A percentile compares a stretch with the other conserved stretches of the same genome.
phyloP scores from a whole-genome alignment of 1,140 invertebrate species.

The Cydia pomonella region DNA sequence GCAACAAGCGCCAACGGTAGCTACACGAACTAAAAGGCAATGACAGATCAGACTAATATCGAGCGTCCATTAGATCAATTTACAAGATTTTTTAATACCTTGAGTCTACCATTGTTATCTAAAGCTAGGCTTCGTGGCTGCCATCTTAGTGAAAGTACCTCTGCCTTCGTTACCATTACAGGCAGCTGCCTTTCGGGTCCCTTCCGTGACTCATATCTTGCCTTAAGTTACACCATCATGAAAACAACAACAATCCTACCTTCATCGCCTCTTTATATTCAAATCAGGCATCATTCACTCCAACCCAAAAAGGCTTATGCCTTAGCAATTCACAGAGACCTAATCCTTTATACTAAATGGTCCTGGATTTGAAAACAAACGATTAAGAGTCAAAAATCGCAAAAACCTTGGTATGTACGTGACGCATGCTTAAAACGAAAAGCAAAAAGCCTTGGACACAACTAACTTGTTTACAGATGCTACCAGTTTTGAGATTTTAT shows the following conservation, averaged over 20 bases:
- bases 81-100: too few species aligned
- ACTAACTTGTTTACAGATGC: not conserved
- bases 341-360: not conserved
- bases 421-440: slow-evolving; percentile 1
- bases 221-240: not conserved
- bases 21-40: too few species aligned
- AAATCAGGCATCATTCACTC: not conserved
- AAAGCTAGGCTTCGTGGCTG: too few species aligned
- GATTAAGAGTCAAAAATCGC: not conserved
- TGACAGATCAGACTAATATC: too few species aligned
- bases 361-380: slow-evolving; percentile 1
- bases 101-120: too few species aligned
- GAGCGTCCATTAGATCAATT: too few species aligned
- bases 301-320: not conserved
- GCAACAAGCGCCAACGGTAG: too few species aligned
- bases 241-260: slow-evolving; percentile 5
- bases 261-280: not conserved
- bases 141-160: too few species aligned
- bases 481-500: slow-evolving; percentile 2
- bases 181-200: too few species aligned
- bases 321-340: not conserved
- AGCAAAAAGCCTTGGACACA: slow-evolving; percentile 1
- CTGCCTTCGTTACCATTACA: too few species aligned
- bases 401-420: not conserved
- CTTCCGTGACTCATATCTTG: too few species aligned